Conservation (phyloP, 2,888 invertebrate species). For the Cybosia mesomella region DNA sequence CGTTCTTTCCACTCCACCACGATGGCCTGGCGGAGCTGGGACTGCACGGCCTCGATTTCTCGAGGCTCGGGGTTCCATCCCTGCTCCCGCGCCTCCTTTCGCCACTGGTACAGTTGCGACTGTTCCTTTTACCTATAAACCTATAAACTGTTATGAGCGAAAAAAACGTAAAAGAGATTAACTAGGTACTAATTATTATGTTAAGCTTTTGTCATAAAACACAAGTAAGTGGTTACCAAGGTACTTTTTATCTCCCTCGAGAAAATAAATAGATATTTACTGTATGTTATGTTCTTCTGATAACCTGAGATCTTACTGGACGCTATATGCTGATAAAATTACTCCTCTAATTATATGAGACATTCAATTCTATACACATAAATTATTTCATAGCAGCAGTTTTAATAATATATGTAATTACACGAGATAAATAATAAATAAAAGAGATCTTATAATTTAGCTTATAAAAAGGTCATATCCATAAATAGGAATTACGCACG, state of each 20-base stretch:
- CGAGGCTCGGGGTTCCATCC: too few relatives aligned
- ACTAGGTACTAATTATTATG: too few relatives aligned
- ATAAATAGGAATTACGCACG: slow-evolving; percentile 24
- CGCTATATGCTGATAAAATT: slow-evolving; percentile 10
- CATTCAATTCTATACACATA: neutral
- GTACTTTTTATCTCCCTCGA: neutral
- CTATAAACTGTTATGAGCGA: too few relatives aligned
- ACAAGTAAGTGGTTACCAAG: neutral
- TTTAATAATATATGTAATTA: slow-evolving; percentile 10
- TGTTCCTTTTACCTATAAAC: too few relatives aligned
- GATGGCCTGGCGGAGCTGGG: too few relatives aligned
- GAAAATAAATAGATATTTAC: too few relatives aligned
- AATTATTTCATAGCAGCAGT: slow-evolving; percentile 3
- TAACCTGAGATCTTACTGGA: neutral
- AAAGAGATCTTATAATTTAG: slow-evolving; percentile 4
- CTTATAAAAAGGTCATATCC: slow-evolving; percentile 12
- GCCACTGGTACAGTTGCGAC: too few relatives aligned
- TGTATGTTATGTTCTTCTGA: neutral
- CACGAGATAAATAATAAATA: slow-evolving; percentile 14
- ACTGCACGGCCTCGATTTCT: too few relatives aligned
- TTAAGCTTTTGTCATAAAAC: too few relatives aligned
- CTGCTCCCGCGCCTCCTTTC: too few relatives aligned
- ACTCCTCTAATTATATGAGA: neutral
- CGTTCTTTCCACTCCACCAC: too few relatives aligned
- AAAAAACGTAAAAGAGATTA: too few relatives aligned